Base-by-base conservation (phyloP, 2,113 vertebrate species). In the Saimiri boliviensis region DNA sequence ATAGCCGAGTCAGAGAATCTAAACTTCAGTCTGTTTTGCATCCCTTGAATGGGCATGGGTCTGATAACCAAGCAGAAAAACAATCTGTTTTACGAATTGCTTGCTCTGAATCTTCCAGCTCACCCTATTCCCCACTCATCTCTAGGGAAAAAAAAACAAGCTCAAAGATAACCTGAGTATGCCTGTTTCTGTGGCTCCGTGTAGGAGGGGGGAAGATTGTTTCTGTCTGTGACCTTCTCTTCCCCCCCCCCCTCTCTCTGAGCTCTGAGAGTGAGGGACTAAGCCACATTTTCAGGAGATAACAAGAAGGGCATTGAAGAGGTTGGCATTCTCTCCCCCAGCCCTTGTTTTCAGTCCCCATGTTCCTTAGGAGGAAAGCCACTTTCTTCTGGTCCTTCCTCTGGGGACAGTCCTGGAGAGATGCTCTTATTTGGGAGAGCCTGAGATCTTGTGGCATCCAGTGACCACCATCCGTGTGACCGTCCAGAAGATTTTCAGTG, bases 261-360 rank as follows among this genome's bases (percentile, higher is more conserved):
- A 47, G 95, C 96, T 92, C 95, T 16, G 93, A 91, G 81, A 74
- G 87, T 81, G 71, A 97, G 97, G 96, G 49, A 93, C 97, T 97
- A 93, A 91, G 94, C 93, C 87, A 16, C 23, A 2, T 95, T 98
- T 97, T 96, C 92, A 97, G 96, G 91, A 97, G 97, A 96, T 79
- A 96, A 80, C 76, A 89, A 77, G 86, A 90, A 97, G 89, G 94
- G 87, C 86, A 84, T 8, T 12, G 94, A 93, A 95, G 94, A 98
- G 96, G n/a, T 58, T 54, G 95, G 93, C 23, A 40, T 10, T 82
- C 79, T 52, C 11, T 73, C 92, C 68, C 49, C 77, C 94, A 83
- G 63, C 35, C 66, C 47, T 79, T 63, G 52, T 93, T 95, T 86
- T n/a, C 7, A 49, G 73, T 37, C 74, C 92, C 84, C 83, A 79